Conservation (phyloP, 2,888 invertebrate genomes). For the Cancer borealis region DNA sequence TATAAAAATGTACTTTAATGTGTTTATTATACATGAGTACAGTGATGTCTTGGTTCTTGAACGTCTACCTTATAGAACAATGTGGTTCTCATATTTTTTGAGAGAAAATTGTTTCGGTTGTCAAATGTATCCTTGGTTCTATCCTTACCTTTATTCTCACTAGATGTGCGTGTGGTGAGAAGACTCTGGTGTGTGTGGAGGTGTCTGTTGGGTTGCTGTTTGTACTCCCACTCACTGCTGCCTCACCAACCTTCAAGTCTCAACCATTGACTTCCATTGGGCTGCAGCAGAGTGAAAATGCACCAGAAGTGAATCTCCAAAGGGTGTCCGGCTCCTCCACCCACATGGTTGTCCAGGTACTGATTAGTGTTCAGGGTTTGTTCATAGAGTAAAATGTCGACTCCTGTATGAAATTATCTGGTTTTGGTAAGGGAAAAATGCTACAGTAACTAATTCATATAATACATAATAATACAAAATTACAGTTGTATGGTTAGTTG, state of each 20-base stretch:
- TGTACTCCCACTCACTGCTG: constrained; percentile 64
- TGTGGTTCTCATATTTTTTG: not conserved
- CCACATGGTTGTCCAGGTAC: constrained; percentile 72
- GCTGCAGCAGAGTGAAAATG: constrained; percentile 61
- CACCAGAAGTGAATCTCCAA: constrained; percentile 58
- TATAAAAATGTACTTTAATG: no score
- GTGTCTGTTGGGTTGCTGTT: constrained; percentile 66
- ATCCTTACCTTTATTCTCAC: constrained; percentile 69
- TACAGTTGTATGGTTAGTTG: no score
- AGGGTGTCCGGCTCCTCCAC: constrained; percentile 64
- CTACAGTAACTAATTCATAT: no score
- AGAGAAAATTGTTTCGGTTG: no score
- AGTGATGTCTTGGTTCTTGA: no score
- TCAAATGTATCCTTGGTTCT: not conserved
- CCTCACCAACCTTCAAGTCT: constrained; percentile 62
- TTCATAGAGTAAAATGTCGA: not conserved
- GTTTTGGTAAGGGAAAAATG: not conserved
- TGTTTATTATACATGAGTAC: not conserved
- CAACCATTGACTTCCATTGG: constrained; percentile 70
- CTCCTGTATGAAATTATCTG: not conserved
- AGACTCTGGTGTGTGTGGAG: constrained; percentile 85
- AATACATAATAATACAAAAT: no score
- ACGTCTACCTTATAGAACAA: no score
- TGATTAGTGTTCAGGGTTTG: not conserved
- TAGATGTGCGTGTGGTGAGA: constrained; percentile 85